Evolutionary conservation across 2,113 vertebrate genomes (phyloP), one percentile per base, ranked within the genome.

Genomic region (Sinocyclocheilus rhinocerous): DNA sequence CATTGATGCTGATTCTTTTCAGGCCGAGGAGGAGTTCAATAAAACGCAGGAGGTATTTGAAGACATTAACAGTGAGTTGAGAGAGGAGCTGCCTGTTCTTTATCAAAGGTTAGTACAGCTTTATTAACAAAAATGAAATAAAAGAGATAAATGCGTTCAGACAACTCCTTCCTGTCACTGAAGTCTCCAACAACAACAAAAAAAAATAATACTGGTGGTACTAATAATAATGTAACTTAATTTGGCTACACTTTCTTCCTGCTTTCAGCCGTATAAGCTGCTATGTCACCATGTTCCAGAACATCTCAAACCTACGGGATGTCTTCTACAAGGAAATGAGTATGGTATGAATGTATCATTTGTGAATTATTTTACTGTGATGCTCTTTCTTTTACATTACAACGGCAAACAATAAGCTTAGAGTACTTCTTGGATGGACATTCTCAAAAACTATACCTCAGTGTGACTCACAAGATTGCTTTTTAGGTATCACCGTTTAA

Each of bases 291-390:
- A 83, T 90, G 81, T 89, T 87, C 57, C 83, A 85, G 86, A 48
- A 84, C 57, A 76, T 89, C 76, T 87, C 88, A 57, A 99, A 98
- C 92, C 91, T 98, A 89, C 94, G 96, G 4, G 97, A 99, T 0
- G 95, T 98, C 89, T 99, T 99, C 93, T 99, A 97, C 89, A 48
- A 97, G 87, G 98, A 99, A 91, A 99, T 98, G 97, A 99, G 45
- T 81, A 95, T 95, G 96, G 98, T 98, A 88, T 93, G 92, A 22
- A 16, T 85, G 22, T 3, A 52, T 4, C 12, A 59, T 33, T 61
- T 45, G 45, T 45, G 45, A 45, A 3, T 48, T 48, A 3, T 48
- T 48, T 48, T 48, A 48, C 45, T 48, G 42, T 45, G 42, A 42
- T 42, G 42, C 42, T 42, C 42, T 8, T 42, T 42, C 42, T 8